phyloP scores from a whole-genome alignment of 2,113 vertebrate genomes.

The Megaceryle maxima region DNA sequence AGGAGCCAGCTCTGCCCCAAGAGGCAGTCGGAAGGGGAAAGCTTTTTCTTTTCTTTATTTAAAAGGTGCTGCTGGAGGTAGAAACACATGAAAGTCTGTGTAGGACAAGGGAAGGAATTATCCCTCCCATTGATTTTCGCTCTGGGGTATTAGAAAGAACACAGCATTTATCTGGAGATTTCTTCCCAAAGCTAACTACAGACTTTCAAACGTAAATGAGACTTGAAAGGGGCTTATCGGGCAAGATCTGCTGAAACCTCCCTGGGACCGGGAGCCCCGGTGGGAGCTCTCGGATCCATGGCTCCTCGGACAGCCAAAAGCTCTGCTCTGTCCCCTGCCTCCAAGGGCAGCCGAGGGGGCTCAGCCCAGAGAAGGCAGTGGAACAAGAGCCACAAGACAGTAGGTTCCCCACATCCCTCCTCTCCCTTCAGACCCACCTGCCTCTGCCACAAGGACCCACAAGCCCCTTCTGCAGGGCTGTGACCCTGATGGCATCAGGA shows the following conservation, averaged over 20 bases:
- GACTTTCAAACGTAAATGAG: conserved; percentile 93
- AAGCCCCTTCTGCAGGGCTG: background rate
- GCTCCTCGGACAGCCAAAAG: background rate
- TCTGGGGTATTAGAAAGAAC: conserved; percentile 95
- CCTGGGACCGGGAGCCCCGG: background rate
- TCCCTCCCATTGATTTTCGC: conserved; percentile 96
- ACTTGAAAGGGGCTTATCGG: conserved; percentile 82
- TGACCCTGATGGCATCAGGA: rapidly evolving
- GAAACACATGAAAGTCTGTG: conserved; percentile 66
- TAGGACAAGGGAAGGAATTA: conserved; percentile 88
- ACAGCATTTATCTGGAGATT: conserved; percentile 91
- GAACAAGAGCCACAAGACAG: background rate
- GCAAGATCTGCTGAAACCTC: conserved; percentile 57
- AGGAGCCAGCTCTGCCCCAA: background rate
- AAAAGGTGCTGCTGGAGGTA: conserved; percentile 55
- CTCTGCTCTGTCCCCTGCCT: rapidly evolving
- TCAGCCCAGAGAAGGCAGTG: background rate
- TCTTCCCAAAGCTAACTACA: conserved; percentile 83
- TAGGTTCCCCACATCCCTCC: background rate
- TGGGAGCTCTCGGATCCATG: background rate
- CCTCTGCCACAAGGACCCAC: background rate
- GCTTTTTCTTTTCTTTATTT: conserved; percentile 23
- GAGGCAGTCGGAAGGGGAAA: background rate
- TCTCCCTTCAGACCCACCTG: rapidly evolving
- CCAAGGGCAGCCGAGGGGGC: background rate